Evolutionary conservation across 2,797 vertebrate genomes (phyloP).

Genomic region (Acropternis orthonyx): DNA sequence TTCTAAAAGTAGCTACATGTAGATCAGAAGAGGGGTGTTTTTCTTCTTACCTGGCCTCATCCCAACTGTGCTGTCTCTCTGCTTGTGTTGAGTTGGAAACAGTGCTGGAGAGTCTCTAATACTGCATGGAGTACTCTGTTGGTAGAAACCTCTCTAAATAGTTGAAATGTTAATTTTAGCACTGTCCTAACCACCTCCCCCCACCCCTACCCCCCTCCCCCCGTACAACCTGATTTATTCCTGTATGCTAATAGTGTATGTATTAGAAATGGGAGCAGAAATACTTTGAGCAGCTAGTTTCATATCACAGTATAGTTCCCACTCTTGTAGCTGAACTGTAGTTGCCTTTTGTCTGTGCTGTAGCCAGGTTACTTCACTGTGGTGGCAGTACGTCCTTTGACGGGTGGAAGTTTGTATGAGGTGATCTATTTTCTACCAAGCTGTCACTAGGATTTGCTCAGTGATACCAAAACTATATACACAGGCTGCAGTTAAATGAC

Average conservation of each 20-base stretch:
- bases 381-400: not conserved
- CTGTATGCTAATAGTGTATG: not conserved
- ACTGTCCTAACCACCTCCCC: not conserved
- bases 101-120: not conserved
- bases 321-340: not conserved
- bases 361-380: not conserved
- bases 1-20: conserved; percentile 24
- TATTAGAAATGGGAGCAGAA: not conserved
- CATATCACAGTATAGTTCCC: not conserved
- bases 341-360: not conserved
- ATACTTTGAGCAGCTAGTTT: not conserved
- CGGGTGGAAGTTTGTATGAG: not conserved
- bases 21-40: not conserved
- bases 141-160: not conserved
- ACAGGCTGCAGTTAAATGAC: not conserved
- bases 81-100: not conserved
- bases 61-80: not conserved
- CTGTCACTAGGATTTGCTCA: not conserved
- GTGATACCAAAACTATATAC: not conserved
- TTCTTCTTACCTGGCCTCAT: conserved; percentile 6
- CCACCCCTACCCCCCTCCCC: rapidly evolving
- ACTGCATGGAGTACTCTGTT: not conserved
- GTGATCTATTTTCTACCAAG: not conserved
- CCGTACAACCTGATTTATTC: not conserved
- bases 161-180: not conserved